Evolutionary conservation across 2,113 vertebrate species (phyloP), one percentile per base, ranked within the genome.

Genomic region (Tychaedon coryphoeus): DNA sequence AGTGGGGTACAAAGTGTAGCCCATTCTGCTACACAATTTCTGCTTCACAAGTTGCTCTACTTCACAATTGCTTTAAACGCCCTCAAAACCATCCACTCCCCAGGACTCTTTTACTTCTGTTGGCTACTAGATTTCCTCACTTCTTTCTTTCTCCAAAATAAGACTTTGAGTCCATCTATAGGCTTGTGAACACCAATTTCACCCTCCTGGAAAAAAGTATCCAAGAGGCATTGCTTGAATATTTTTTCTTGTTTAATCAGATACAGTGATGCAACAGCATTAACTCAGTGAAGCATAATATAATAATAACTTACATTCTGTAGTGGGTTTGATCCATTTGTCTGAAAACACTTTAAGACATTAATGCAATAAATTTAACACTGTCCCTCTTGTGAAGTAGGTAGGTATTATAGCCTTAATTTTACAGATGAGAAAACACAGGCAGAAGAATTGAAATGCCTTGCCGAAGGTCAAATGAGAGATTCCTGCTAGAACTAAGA

Each of bases 341-440:
- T 58, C 93, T 96, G 87, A 95, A 95, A 96, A 95, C 43, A 74
- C 87, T 95, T 94, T 86, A 84, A 90, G 96, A 91, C 91, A 92
- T 90, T 90, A 94, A 93, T 88, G 81, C 43, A 87, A 95, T 95
- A 79, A 92, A 90, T 92, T 71, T 95, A 93, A 93, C 93, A 79
- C 50, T 95, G 61, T 91, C 79, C 60, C 23, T 83, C 85, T 92
- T 94, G 64, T 93, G 94, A 93, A 78, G 79, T 80, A 94, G 88
- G 72, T 93, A 88, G 90, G 53, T 79, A 93, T 96, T 96, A 92
- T 75, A 90, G 65, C 48, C 88, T 86, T 95, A 94, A 96, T 94
- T 95, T 95, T 97, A 94, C 95, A 96, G 92, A 93, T 94, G 95
- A 84, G 82, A 71, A 93, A 80, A 91, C 86, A 93, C 40, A 87